Evolutionary conservation across 2,113 vertebrate species (phyloP).

Genomic region (Crotalus helleri): DNA sequence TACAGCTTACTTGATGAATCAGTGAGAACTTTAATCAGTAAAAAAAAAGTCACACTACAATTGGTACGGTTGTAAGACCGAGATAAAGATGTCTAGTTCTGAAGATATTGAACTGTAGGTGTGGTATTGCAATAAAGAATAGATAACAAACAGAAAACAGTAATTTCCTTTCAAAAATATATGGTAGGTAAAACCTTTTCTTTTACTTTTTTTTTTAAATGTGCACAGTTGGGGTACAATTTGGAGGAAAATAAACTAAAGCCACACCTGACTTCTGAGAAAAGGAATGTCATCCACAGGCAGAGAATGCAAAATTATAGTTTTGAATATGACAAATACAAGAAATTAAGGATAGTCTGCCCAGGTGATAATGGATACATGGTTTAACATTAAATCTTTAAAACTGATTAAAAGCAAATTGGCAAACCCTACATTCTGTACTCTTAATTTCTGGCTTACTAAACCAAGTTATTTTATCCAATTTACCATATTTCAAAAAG

Average conservation of each 20-base stretch:
- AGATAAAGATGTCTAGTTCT: neutral
- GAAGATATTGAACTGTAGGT: neutral
- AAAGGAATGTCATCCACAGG: neutral
- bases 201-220: neutral
- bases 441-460: neutral
- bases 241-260: neutral
- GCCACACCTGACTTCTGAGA: neutral
- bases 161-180: neutral
- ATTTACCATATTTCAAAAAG: neutral
- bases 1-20: slow-evolving; percentile 21
- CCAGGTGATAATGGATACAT: neutral
- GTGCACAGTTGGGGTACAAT: neutral
- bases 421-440: neutral
- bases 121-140: neutral
- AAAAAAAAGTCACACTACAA: neutral
- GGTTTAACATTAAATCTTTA: neutral
- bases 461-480: neutral
- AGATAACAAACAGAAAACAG: neutral
- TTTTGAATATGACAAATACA: neutral
- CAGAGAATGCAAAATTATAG: neutral
- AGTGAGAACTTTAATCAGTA: neutral
- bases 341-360: neutral
- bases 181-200: neutral
- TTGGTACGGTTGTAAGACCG: neutral
- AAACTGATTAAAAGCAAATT: neutral